phyloP scores from a whole-genome alignment of 2,797 vertebrate genomes.

The Corythornis leucogaster region DNA sequence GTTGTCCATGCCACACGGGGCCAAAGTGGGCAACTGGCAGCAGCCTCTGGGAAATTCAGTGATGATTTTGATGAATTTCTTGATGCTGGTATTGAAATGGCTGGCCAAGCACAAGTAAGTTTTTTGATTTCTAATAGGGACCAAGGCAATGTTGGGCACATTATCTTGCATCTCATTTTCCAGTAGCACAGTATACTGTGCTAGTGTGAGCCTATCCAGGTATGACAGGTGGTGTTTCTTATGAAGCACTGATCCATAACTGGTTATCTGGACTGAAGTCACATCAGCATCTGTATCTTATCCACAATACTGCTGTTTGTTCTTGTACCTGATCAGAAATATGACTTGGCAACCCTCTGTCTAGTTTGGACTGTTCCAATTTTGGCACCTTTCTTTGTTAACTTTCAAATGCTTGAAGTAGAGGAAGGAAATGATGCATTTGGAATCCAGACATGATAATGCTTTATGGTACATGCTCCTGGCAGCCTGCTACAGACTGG shows the following conservation, averaged over 20 bases:
- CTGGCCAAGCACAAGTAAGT: constrained; percentile 94
- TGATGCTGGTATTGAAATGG: constrained; percentile 98
- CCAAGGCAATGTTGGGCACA: not conserved
- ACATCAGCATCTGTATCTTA: not conserved
- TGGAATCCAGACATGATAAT: not conserved
- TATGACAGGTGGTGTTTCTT: not conserved
- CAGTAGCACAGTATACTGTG: not conserved
- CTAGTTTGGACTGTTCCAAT: not conserved
- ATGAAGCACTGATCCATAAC: not conserved
- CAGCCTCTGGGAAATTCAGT: constrained; percentile 96
- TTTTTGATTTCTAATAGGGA: not conserved
- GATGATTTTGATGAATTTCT: constrained; percentile 98
- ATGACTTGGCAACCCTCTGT: accelerated
- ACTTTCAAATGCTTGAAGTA: not conserved
- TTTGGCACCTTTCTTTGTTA: not conserved
- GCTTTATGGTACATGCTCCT: accelerated
- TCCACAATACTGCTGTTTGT: not conserved
- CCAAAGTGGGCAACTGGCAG: constrained; percentile 92
- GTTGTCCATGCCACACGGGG: constrained; percentile 95
- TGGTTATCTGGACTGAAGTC: not conserved
- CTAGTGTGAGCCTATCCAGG: not conserved
- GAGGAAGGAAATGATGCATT: not conserved
- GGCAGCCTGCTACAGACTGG: not conserved
- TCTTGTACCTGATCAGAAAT: not conserved
- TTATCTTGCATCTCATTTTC: not conserved